Percentiles rank a stretch among this genome's conserved stretches.
phyloP scores from a whole-genome alignment of 2,113 vertebrate genomes.

The Mustela lutreola region DNA sequence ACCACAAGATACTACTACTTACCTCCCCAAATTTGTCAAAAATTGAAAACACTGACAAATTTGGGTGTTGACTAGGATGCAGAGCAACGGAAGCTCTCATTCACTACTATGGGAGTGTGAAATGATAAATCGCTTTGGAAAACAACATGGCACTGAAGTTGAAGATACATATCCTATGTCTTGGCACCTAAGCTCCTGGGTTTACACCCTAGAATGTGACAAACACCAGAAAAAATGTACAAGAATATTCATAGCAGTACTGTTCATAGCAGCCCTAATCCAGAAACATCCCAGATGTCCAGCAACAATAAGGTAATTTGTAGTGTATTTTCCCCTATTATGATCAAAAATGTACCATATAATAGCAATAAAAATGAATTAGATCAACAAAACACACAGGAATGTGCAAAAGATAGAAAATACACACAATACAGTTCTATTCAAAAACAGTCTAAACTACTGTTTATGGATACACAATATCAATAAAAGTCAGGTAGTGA shows the following conservation, averaged over 20 bases:
- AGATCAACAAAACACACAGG: neutral
- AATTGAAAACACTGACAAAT: neutral
- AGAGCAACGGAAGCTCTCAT: neutral
- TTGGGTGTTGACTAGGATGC: neutral
- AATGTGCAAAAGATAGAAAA: neutral
- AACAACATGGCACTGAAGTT: neutral
- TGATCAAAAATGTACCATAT: neutral
- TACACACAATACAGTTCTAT: neutral
- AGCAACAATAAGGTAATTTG: neutral
- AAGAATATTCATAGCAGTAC: neutral
- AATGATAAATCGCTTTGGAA: neutral
- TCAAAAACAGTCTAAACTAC: neutral
- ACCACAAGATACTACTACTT: neutral
- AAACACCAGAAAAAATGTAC: neutral
- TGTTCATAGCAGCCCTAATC: neutral
- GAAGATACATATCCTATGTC: neutral
- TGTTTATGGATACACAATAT: neutral
- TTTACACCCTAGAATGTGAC: neutral
- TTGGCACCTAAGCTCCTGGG: neutral
- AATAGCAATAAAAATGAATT: constrained; percentile 9
- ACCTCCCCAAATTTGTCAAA: neutral
- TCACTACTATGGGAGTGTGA: neutral
- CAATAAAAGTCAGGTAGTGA: neutral
- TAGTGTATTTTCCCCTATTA: neutral
- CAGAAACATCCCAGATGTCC: neutral